phyloP scores from a whole-genome alignment of 2,113 vertebrate genomes.

The Cryptomyrus ogoouensis region DNA sequence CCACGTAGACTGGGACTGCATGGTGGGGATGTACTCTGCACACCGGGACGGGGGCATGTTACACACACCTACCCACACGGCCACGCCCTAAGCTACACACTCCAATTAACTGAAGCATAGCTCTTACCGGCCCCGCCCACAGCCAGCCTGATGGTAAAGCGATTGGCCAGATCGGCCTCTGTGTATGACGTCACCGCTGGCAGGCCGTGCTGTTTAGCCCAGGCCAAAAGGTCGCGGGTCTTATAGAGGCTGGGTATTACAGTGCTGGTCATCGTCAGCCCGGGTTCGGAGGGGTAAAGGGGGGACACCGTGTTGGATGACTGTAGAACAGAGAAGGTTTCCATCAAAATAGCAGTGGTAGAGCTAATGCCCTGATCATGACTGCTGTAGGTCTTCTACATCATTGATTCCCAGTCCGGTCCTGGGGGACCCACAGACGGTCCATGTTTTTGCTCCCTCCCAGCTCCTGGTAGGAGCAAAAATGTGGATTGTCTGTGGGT shows the following conservation, averaged over 20 bases:
- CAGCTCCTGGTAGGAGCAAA: background rate
- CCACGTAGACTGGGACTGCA: constrained; percentile 2
- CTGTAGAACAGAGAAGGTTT: constrained; percentile 39
- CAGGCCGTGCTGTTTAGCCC: constrained; percentile 51
- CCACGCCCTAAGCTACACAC: constrained; percentile 11
- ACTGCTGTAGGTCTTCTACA: background rate
- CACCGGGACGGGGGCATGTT: background rate
- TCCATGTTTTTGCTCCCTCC: background rate
- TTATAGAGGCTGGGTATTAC: constrained; percentile 46
- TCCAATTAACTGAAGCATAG: background rate
- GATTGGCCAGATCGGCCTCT: constrained; percentile 64
- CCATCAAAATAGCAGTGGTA: background rate
- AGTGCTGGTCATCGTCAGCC: constrained; percentile 48
- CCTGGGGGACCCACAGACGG: background rate
- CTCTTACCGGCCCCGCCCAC: constrained; percentile 47
- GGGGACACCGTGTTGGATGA: constrained; percentile 60
- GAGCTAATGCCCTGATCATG: background rate
- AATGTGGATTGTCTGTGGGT: background rate
- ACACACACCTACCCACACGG: too few relatives aligned
- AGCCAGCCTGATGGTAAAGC: constrained; percentile 59
- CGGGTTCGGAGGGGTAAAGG: constrained; percentile 48
- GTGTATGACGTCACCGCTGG: constrained; percentile 60
- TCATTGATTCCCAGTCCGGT: background rate
- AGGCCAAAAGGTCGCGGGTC: constrained; percentile 48
- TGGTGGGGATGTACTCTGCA: constrained; percentile 13